Conservation (phyloP, 2,797 vertebrate genomes). For the Heterohyrax brucei region DNA sequence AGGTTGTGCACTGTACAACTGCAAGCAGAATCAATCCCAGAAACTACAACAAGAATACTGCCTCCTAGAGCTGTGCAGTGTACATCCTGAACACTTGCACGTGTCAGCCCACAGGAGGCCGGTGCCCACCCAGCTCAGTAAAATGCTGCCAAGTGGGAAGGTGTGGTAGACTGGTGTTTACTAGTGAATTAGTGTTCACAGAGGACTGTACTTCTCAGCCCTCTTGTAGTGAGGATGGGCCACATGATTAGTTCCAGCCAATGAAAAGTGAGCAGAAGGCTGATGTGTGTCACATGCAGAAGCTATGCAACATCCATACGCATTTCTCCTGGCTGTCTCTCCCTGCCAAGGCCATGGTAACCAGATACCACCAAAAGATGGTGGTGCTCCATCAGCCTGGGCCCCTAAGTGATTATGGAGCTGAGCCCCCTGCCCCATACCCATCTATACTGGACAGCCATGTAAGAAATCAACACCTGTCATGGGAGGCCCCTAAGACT, state of each 20-base stretch:
- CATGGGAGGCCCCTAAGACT: background rate
- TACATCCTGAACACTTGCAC: background rate
- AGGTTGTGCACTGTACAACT: background rate
- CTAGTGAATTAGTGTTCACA: background rate
- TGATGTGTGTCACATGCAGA: background rate
- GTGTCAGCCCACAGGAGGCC: background rate
- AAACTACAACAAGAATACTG: fast-evolving
- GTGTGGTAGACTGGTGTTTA: background rate
- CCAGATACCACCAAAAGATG: background rate
- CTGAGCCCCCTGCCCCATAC: background rate
- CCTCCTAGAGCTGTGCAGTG: background rate
- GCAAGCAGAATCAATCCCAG: background rate
- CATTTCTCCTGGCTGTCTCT: background rate
- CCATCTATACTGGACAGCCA: fast-evolving
- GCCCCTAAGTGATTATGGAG: background rate
- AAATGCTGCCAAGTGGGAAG: background rate
- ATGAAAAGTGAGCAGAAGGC: background rate
- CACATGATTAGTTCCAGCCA: background rate
- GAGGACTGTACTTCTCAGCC: background rate
- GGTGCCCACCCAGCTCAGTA: background rate
- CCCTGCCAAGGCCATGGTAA: background rate
- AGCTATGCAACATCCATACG: background rate
- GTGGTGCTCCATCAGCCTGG: background rate
- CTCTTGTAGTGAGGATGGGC: background rate
- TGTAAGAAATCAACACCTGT: background rate